A percentile compares a stretch with the other conserved stretches of the same genome.
phyloP scores from a whole-genome alignment of 2,797 vertebrate species.

The Myotis pilosus region DNA sequence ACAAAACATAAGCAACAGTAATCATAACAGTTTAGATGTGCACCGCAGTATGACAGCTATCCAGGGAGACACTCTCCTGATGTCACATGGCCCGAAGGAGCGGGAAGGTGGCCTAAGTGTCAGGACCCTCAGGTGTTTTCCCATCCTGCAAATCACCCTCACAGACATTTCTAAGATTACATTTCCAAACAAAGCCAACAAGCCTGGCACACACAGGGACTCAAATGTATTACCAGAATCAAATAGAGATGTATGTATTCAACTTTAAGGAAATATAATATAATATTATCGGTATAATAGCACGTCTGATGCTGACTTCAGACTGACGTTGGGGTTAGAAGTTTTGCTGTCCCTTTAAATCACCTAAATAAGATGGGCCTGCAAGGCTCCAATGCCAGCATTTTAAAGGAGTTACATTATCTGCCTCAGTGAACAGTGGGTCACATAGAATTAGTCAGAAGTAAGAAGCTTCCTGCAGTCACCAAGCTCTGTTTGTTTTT shows the following conservation, averaged over 20 bases:
- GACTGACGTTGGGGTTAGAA: background rate
- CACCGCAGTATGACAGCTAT: background rate
- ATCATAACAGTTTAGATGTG: background rate
- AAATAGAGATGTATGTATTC: background rate
- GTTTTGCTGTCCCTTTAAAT: background rate
- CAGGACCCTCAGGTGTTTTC: background rate
- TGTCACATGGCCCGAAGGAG: background rate
- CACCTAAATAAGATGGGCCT: background rate
- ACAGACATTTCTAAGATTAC: background rate
- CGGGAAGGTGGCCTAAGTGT: background rate
- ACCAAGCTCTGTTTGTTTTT: conserved; percentile 30
- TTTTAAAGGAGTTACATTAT: background rate
- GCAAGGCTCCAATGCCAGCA: background rate
- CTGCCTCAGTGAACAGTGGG: background rate
- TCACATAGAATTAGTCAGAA: background rate
- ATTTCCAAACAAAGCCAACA: background rate
- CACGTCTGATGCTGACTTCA: background rate
- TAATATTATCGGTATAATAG: background rate
- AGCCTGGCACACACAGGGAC: background rate
- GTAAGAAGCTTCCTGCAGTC: background rate
- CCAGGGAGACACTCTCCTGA: background rate
- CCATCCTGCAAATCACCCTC: background rate
- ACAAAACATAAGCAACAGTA: conserved; percentile 41
- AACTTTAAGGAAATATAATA: background rate
- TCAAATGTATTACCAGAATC: background rate